Evolutionary conservation across 2,797 vertebrate genomes (phyloP).

Genomic region (Hyperoplus immaculatus): DNA sequence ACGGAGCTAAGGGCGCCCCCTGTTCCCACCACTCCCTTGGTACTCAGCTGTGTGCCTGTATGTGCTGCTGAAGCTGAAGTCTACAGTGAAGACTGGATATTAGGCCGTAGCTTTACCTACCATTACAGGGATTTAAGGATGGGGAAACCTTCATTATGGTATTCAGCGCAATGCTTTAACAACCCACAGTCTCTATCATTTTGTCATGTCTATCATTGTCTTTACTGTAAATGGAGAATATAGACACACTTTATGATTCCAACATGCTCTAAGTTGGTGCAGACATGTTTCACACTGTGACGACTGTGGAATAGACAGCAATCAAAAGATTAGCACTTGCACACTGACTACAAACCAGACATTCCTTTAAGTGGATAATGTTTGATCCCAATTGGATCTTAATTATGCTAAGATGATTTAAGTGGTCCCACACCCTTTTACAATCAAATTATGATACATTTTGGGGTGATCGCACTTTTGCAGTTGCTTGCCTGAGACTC

Average conservation of each 20-base stretch:
- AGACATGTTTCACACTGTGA: constrained; percentile 37
- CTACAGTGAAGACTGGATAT: constrained; percentile 59
- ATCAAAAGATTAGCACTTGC: not conserved
- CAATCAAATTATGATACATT: no score
- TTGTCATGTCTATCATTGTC: constrained; percentile 35
- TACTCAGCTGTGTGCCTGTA: constrained; percentile 55
- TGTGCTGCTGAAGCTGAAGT: constrained; percentile 44
- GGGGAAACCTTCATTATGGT: constrained; percentile 75
- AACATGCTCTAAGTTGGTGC: constrained; percentile 25
- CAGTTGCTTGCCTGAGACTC: no score
- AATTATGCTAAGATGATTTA: not conserved
- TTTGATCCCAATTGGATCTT: not conserved
- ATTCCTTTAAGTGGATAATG: constrained; percentile 6
- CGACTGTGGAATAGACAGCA: constrained; percentile 9
- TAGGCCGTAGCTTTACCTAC: constrained; percentile 63
- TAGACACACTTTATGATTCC: constrained; percentile 46
- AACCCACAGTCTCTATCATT: constrained; percentile 49
- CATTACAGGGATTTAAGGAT: constrained; percentile 73
- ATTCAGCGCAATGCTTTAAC: constrained; percentile 68
- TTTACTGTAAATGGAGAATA: constrained; percentile 63
- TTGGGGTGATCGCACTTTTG: no score
- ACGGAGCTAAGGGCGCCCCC: no score
- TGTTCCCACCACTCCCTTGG: constrained; percentile 54
- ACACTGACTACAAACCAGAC: constrained; percentile 2
- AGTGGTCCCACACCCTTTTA: constrained; percentile 3